Percentiles rank a stretch among this genome's conserved stretches.
phyloP scores from a whole-genome alignment of 2,113 vertebrate species.

The Dromaius novaehollandiae region DNA sequence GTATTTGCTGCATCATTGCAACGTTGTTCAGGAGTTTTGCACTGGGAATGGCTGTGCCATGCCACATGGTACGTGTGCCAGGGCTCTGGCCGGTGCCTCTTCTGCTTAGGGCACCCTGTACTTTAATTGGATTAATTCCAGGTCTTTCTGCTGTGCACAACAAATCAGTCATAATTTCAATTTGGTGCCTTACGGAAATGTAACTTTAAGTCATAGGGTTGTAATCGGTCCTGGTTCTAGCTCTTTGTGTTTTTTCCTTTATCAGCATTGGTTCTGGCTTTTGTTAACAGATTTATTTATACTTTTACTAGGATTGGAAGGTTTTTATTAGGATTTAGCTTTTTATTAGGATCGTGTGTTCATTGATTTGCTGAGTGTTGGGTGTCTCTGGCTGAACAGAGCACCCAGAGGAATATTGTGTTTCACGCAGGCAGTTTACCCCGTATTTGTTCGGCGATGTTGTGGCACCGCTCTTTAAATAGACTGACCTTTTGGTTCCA shows the following conservation, averaged over 20 bases:
- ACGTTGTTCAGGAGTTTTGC: not conserved
- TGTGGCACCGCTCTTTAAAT: slow-evolving; percentile 9
- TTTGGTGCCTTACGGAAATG: not conserved
- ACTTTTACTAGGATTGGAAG: not conserved
- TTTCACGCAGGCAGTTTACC: slow-evolving; percentile 7
- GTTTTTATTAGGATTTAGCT: not conserved
- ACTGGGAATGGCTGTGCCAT: too few relatives aligned
- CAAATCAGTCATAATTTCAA: not conserved
- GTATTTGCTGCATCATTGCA: not conserved
- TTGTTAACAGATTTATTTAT: not conserved
- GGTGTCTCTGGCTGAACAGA: not conserved
- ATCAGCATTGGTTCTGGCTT: not conserved
- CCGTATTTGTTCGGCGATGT: not conserved
- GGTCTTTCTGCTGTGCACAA: fast-evolving
- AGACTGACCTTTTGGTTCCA: slow-evolving; percentile 25
- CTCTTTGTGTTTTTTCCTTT: not conserved
- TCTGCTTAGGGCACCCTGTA: not conserved
- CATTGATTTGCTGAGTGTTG: not conserved
- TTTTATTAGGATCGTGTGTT: not conserved
- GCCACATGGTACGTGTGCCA: too few relatives aligned
- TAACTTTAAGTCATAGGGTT: not conserved
- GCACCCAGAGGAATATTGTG: not conserved
- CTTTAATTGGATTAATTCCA: not conserved
- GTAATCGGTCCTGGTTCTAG: not conserved
- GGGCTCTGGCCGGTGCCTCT: too few relatives aligned